These are phyloP conservation scores for Sycobia sp. DNA, from an alignment of 1,140 invertebrate species.

Conservation along the genomic window DNA sequence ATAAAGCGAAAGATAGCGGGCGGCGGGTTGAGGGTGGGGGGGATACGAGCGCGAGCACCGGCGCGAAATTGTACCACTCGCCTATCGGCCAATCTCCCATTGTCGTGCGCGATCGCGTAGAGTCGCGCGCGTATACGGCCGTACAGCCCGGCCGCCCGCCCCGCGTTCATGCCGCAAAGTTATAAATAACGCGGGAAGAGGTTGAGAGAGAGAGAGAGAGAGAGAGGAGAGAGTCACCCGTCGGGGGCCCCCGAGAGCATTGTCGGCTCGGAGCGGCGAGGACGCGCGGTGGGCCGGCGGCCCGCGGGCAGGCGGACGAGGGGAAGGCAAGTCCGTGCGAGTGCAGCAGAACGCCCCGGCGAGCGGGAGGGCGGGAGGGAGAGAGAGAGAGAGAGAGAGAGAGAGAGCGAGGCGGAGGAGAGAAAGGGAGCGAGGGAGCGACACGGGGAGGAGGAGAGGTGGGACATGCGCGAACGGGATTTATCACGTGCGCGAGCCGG, in stretches of 20 bases:
- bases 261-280: background rate
- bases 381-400: background rate
- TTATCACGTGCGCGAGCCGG: slow-evolving; percentile 27
- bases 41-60: no score
- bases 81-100: slow-evolving; percentile 19
- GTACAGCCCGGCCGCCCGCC: background rate
- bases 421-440: slow-evolving; percentile 21
- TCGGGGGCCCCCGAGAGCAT: background rate
- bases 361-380: background rate
- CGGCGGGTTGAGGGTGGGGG: no score
- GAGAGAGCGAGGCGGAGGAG: background rate
- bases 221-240: no score
- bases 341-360: slow-evolving; percentile 28
- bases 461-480: slow-evolving; percentile 8
- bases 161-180: background rate
- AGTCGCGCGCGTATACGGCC: slow-evolving; percentile 1
- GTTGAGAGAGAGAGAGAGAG: no score
- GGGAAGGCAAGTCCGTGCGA: background rate
- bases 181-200: slow-evolving; percentile 30
- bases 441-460: background rate
- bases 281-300: background rate
- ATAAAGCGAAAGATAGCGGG: no score
- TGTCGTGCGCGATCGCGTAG: slow-evolving; percentile 19
- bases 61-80: no score
- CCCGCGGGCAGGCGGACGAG: background rate